Evolutionary conservation across 2,888 invertebrate genomes (phyloP).

Genomic region (Microctonus aethiopoides): DNA sequence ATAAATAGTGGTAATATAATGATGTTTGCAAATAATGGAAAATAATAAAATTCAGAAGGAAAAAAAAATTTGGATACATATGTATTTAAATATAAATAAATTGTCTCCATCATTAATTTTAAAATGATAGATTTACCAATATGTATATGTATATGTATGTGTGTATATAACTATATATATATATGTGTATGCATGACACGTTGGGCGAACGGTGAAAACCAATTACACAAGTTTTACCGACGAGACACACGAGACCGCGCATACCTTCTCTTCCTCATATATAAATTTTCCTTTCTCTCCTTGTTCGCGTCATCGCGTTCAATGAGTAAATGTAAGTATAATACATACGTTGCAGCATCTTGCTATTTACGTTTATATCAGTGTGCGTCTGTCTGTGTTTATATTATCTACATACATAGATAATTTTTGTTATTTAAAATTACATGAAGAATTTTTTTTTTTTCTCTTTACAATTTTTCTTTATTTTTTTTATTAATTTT

Average conservation of each 20-base stretch:
- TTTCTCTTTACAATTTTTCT: not conserved
- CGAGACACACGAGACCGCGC: constrained; percentile 1
- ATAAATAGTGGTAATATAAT: not conserved
- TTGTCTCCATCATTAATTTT: constrained; percentile 2
- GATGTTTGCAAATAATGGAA: too few species aligned
- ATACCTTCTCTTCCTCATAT: constrained; percentile 18
- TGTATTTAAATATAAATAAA: not conserved
- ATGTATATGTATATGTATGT: not conserved
- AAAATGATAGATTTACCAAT: constrained; percentile 9
- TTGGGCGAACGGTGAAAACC: constrained; percentile 12
- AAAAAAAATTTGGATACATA: not conserved
- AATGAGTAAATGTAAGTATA: not conserved
- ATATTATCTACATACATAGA: too few species aligned
- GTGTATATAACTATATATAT: too few species aligned
- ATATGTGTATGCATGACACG: not conserved
- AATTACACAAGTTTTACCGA: constrained; percentile 22
- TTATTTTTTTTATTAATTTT: not conserved
- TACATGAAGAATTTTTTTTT: constrained; percentile 9
- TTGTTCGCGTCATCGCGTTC: not conserved
- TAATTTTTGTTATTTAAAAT: constrained; percentile 7
- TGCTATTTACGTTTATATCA: not conserved
- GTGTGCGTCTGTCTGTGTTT: too few species aligned
- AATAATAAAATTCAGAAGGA: not conserved
- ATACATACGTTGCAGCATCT: not conserved
- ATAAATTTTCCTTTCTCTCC: not conserved